Percentiles rank a stretch among this genome's conserved stretches.
These are phyloP conservation scores for Morbakka virulenta DNA, from an alignment of 30 jellyfish, hydroid and myxozoan genomes.

Conservation along the genomic window DNA sequence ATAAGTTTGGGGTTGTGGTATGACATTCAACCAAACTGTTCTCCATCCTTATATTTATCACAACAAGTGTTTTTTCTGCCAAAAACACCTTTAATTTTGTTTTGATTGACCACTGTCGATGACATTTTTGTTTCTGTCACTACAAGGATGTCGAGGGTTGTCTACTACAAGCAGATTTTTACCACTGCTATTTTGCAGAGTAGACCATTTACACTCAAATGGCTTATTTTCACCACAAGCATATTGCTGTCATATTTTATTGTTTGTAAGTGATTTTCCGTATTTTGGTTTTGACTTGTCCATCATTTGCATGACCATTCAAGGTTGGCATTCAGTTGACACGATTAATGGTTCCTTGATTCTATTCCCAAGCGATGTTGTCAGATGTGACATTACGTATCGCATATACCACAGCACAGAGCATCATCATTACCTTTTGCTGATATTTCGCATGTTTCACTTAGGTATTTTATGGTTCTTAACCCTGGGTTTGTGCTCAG, in stretches of 20 bases:
- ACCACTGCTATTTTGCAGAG: constrained; percentile 2
- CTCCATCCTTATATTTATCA: no score
- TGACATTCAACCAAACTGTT: no score
- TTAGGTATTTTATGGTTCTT: neutral
- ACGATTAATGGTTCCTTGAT: no score
- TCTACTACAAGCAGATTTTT: neutral
- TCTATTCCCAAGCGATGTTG: no score
- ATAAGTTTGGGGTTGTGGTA: no score
- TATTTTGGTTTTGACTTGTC: neutral
- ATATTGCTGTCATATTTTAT: no score
- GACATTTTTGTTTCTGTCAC: constrained; percentile 16
- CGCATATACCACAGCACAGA: no score
- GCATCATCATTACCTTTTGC: neutral
- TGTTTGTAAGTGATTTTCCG: neutral
- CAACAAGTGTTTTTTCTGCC: no score
- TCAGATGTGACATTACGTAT: no score
- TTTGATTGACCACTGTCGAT: neutral
- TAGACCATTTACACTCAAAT: constrained; percentile 2
- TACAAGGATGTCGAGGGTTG: constrained; percentile 18
- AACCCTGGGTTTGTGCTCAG: neutral
- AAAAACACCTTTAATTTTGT: neutral
- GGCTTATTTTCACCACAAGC: no score
- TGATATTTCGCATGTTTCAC: neutral
- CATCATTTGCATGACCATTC: neutral
- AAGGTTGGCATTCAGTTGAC: no score